These are phyloP conservation scores for Alaudala cheleensis DNA, from an alignment of 2,113 vertebrate species.

Conservation along the genomic window DNA sequence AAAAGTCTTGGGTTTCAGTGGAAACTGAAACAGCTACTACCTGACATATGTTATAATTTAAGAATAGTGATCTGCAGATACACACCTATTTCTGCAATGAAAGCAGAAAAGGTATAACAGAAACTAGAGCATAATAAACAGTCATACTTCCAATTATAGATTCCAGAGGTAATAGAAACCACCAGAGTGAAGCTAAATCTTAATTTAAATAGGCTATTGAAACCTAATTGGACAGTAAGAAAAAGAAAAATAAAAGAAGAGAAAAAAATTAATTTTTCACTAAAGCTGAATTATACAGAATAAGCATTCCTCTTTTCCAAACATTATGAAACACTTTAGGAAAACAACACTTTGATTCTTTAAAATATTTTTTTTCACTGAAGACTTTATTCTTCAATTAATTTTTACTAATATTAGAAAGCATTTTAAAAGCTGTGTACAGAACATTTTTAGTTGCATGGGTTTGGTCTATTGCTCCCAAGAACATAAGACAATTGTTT, in stretches of 20 bases:
- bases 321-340: neutral
- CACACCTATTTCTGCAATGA: neutral
- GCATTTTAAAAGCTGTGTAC: neutral
- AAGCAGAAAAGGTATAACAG: neutral
- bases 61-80: neutral
- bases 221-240: neutral
- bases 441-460: neutral
- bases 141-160: neutral
- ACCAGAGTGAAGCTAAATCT: neutral
- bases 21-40: neutral
- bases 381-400: neutral
- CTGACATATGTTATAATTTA: neutral
- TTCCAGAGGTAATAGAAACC: neutral
- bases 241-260: neutral
- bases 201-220: neutral
- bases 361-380: neutral
- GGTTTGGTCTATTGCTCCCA: neutral
- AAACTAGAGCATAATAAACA: neutral
- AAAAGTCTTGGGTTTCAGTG: neutral
- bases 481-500: neutral
- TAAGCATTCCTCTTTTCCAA: neutral
- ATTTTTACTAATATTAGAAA: neutral
- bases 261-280: neutral
- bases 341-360: neutral
- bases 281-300: neutral